phyloP scores from a whole-genome alignment of 37 sponge, comb jelly and placozoan genomes.

The Amphimedon queenslandica region DNA sequence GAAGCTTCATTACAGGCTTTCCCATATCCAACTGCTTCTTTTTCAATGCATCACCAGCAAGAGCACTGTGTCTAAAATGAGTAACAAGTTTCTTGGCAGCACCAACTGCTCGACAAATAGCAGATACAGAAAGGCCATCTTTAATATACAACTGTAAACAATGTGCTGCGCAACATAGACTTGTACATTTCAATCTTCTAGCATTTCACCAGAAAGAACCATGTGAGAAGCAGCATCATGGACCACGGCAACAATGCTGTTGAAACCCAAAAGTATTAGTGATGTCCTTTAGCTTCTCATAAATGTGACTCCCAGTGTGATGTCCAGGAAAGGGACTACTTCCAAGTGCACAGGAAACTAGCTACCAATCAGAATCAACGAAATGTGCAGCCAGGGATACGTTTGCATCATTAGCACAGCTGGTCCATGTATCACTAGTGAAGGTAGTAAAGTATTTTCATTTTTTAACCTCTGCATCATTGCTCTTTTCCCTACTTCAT shows the following conservation, averaged over 20 bases:
- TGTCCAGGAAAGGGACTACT: neutral
- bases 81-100: neutral
- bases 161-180: neutral
- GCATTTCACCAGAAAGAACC: no score
- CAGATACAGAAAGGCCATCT: neutral
- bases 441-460: neutral
- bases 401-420: neutral
- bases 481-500: neutral
- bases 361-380: neutral
- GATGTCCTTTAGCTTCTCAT: neutral
- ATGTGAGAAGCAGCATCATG: no score
- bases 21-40: conserved; percentile 17
- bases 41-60: conserved; percentile 2
- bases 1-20: conserved; percentile 1
- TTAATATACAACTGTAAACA: neutral
- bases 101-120: neutral
- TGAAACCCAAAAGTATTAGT: neutral
- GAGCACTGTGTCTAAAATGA: conserved; percentile 23
- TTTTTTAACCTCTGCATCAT: neutral
- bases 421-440: neutral
- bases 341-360: neutral
- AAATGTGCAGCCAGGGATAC: neutral
- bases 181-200: no score
- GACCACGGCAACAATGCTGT: no score
- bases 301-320: neutral